phyloP scores from a whole-genome alignment of 2,113 vertebrate species.

The Mugil cephalus region DNA sequence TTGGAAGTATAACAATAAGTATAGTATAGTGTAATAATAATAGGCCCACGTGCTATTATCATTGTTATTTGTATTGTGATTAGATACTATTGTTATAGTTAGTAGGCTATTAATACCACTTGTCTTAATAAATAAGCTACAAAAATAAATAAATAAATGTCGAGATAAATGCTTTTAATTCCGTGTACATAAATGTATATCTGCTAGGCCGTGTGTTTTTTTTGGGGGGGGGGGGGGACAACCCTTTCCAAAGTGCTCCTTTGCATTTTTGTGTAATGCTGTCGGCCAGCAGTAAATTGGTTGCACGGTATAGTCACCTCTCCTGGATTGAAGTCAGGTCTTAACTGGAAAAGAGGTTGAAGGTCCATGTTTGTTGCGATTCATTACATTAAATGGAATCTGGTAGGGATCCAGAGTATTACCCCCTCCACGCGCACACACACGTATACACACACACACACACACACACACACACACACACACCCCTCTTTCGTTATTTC shows the following conservation, averaged over 20 bases:
- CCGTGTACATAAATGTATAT: no score
- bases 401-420: conserved; percentile 69
- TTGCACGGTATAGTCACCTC: conserved; percentile 39
- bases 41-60: no score
- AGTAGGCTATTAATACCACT: no score
- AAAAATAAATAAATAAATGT: no score
- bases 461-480: conserved; percentile 9
- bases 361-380: conserved; percentile 79
- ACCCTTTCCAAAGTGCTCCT: neutral
- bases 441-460: neutral
- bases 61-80: no score
- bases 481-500: neutral
- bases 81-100: no score
- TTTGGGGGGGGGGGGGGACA: no score
- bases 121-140: no score
- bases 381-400: conserved; percentile 80
- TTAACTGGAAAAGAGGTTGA: conserved; percentile 72
- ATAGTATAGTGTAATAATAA: no score
- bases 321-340: conserved; percentile 69
- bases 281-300: conserved; percentile 19
- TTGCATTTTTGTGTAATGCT: neutral
- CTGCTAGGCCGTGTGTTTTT: neutral
- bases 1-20: no score
- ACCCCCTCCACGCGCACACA: conserved; percentile 33
- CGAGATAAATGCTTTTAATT: no score